Evolutionary conservation across 2,113 vertebrate species (phyloP).

Genomic region (Arizona elegans): DNA sequence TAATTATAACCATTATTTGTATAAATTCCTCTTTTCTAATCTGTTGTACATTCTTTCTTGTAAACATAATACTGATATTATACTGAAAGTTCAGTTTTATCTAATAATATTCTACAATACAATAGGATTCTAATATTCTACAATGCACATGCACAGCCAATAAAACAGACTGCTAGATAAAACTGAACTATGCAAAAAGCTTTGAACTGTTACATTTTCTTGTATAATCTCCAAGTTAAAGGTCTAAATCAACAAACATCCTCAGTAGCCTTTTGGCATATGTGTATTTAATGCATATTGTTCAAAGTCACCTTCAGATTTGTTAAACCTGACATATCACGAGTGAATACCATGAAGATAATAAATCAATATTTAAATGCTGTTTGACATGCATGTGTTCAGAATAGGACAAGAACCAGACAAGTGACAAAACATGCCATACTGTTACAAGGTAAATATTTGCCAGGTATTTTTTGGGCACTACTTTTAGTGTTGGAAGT

Average conservation of each 20-base stretch:
- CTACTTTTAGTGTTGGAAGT: too few relatives aligned
- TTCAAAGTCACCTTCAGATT: neutral
- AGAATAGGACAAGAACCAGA: neutral
- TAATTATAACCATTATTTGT: conserved; percentile 38
- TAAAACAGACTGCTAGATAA: neutral
- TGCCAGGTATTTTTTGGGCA: too few relatives aligned
- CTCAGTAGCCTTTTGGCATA: neutral
- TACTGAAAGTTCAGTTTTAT: conserved; percentile 30
- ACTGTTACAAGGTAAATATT: neutral
- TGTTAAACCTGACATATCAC: neutral
- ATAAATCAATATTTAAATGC: neutral
- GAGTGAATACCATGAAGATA: neutral
- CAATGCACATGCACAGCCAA: neutral
- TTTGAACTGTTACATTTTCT: neutral
- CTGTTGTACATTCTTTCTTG: conserved; percentile 10
- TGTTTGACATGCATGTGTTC: neutral
- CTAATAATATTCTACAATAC: neutral
- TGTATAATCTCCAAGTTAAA: neutral
- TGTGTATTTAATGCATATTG: neutral
- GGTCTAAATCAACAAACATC: neutral
- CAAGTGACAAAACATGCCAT: neutral
- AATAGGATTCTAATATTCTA: neutral
- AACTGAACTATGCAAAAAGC: neutral
- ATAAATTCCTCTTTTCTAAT: conserved; percentile 13
- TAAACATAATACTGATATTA: neutral